A percentile compares a stretch with the other conserved stretches of the same genome.
Conservation (phyloP, 2,113 vertebrate species). For the Junco hyemalis region DNA sequence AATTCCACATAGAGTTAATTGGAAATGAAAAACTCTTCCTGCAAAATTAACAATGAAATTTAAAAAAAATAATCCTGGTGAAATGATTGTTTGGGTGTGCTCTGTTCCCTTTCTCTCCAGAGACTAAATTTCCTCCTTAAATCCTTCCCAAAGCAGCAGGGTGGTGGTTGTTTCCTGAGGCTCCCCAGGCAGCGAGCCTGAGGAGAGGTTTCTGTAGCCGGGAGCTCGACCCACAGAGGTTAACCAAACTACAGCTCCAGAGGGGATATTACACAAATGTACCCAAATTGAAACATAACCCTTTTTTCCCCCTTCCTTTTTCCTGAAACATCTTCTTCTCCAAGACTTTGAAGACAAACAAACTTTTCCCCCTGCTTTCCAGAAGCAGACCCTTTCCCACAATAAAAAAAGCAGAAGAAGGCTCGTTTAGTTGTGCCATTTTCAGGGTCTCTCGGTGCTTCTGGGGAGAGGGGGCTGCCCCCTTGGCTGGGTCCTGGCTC, state of each 20-base stretch:
- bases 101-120: background rate
- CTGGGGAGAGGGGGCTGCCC: background rate
- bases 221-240: constrained; percentile 23
- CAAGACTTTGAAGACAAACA: background rate
- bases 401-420: background rate
- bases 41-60: background rate
- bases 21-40: background rate
- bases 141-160: background rate
- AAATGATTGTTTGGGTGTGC: background rate
- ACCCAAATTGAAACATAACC: constrained; percentile 5
- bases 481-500: background rate
- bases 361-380: fast-evolving
- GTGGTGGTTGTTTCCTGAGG: background rate
- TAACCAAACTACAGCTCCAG: constrained; percentile 60
- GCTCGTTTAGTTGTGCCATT: background rate
- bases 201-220: background rate
- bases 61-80: background rate
- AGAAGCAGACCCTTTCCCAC: background rate
- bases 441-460: background rate
- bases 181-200: background rate
- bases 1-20: background rate
- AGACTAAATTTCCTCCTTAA: background rate
- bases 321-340: constrained; percentile 1
- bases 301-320: background rate
- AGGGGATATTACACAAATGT: constrained; percentile 18